Conservation (phyloP, 2,888 invertebrate species). For the Acleris cristana region DNA sequence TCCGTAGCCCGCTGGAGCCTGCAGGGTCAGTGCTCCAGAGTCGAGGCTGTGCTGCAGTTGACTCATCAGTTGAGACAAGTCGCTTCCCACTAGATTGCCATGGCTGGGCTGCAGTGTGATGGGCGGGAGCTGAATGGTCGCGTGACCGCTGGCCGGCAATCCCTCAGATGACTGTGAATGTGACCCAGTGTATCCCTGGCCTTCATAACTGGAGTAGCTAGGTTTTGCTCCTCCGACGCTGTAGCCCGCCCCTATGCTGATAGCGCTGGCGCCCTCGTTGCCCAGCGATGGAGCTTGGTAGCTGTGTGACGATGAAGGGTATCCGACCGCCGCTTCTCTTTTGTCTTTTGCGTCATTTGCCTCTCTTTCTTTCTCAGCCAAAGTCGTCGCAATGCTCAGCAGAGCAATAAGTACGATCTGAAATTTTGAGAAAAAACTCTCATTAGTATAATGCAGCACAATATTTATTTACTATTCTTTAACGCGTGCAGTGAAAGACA, state of each 20-base stretch:
- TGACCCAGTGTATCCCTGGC: slow-evolving; percentile 57
- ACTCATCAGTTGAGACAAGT: slow-evolving; percentile 73
- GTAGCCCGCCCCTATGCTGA: slow-evolving; percentile 77
- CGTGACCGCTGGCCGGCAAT: slow-evolving; percentile 61
- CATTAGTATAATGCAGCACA: slow-evolving; percentile 23
- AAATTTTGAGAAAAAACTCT: slow-evolving; percentile 51
- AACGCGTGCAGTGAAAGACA: slow-evolving; percentile 13
- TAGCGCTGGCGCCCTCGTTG: slow-evolving; percentile 71
- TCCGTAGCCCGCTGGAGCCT: slow-evolving; percentile 60
- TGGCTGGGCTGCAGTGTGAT: slow-evolving; percentile 67
- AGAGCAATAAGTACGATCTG: slow-evolving; percentile 72
- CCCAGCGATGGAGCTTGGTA: slow-evolving; percentile 53
- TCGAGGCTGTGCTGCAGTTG: slow-evolving; percentile 70
- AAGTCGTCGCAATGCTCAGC: slow-evolving; percentile 66
- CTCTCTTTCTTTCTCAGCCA: slow-evolving; percentile 63
- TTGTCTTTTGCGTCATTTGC: slow-evolving; percentile 71
- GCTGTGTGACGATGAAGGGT: slow-evolving; percentile 54
- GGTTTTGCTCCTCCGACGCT: slow-evolving; percentile 76
- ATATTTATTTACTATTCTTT: slow-evolving; percentile 15
- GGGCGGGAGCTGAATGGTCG: slow-evolving; percentile 66
- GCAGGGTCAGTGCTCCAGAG: slow-evolving; percentile 65
- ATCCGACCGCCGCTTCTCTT: slow-evolving; percentile 67
- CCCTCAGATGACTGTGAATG: slow-evolving; percentile 61
- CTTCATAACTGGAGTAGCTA: slow-evolving; percentile 56
- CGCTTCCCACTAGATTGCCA: slow-evolving; percentile 58